Evolutionary conservation across 2,888 invertebrate species (phyloP).

Genomic region (Oscheius sp.): DNA sequence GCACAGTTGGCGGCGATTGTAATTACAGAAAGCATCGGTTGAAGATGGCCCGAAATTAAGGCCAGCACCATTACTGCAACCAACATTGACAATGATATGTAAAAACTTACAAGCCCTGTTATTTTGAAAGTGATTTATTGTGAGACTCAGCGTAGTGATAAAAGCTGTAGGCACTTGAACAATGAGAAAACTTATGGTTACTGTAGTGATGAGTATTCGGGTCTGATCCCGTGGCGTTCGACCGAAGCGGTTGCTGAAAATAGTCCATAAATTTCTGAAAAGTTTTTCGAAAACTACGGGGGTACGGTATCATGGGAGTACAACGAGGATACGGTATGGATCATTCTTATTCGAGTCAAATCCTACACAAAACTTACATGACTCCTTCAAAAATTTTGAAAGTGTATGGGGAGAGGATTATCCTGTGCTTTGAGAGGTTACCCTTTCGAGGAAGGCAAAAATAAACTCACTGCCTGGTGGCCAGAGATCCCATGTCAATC

Average conservation of each 20-base stretch:
- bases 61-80: constrained; percentile 67
- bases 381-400: too few species aligned
- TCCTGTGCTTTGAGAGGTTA: too few species aligned
- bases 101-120: constrained; percentile 64
- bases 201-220: constrained; percentile 71
- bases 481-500: constrained; percentile 67
- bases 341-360: too few species aligned
- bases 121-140: constrained; percentile 71
- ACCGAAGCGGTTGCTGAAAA: constrained; percentile 71
- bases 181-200: constrained; percentile 70
- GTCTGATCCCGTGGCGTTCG: constrained; percentile 72
- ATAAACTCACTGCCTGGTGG: constrained; percentile 62
- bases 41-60: constrained; percentile 68
- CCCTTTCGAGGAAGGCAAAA: neutral
- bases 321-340: neutral
- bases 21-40: constrained; percentile 68
- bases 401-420: too few species aligned
- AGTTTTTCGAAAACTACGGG: neutral
- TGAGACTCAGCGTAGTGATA: constrained; percentile 69
- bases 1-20: constrained; percentile 71
- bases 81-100: neutral
- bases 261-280: neutral
- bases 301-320: neutral
- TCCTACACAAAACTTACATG: too few species aligned
- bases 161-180: constrained; percentile 72